Evolutionary conservation across 2,113 vertebrate genomes (phyloP), one percentile per base, ranked within the genome.

Genomic region (Triplophysa rosa): DNA sequence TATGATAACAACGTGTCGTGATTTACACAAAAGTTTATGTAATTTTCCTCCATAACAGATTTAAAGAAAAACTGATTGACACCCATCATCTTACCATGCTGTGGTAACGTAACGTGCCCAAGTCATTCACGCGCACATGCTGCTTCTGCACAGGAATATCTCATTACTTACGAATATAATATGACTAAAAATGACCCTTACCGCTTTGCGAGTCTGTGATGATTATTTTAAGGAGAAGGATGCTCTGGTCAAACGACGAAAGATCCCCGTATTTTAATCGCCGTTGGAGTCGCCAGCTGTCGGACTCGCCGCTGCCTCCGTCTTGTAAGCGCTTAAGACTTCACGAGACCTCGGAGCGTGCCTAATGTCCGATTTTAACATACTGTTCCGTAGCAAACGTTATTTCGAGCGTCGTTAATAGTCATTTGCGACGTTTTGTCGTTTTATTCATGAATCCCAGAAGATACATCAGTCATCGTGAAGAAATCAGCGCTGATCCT

Each of bases 191-290:
- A n/a, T 42, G 23, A 65, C 0, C 23, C 92, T 92, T 92, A 93
- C 93, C 93, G 93, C 92, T 85, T 47, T 86, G 92, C 93, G 93
- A 93, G 91, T 89, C 93, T 92, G 93, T 93, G 93, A 89, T 90
- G 87, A 91, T 88, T 86, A 80, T 88, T 88, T 88, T 83, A 86
- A 87, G 84, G 86, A 82, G 79, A 75, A 87, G 89, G 88, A 89
- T 86, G 79, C 86, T 80, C 86, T 81, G 45, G 61, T 63, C 66
- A 84, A 85, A 79, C 67, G 84, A 74, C 40, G 29, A 17, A 82
- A 86, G 78, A 77, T 82, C 84, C 77, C 71, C 86, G 86, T 86
- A 84, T 87, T 89, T 84, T 17, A 56, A 37, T 37, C 83, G 72
- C 59, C 3, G 9, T 52, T 64, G 79, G 83, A 83, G 88, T 91